Conservation (phyloP, 2,797 vertebrate species). For the Microctenopoma steveboyesi region DNA sequence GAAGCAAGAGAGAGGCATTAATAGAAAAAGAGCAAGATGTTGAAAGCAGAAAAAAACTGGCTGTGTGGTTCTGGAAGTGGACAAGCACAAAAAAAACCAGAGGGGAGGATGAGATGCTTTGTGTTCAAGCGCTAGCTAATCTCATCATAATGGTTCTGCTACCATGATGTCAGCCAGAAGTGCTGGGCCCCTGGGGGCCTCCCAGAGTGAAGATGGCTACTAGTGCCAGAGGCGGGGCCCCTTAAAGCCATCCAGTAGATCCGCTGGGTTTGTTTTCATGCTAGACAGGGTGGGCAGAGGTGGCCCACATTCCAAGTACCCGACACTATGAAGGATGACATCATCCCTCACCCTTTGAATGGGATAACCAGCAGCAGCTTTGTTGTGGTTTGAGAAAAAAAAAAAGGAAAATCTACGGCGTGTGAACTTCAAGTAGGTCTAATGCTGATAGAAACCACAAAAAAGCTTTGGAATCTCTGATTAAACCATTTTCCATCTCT, state of each 20-base stretch:
- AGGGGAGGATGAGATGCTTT: slow-evolving; percentile 59
- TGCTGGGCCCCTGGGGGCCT: slow-evolving; percentile 50
- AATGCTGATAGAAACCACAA: slow-evolving; percentile 43
- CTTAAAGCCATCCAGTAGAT: slow-evolving; percentile 52
- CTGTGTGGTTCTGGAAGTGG: slow-evolving; percentile 18
- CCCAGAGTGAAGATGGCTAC: slow-evolving; percentile 70
- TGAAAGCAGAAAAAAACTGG: slow-evolving; percentile 13
- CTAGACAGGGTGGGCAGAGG: slow-evolving; percentile 44
- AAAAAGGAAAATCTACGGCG: slow-evolving; percentile 41
- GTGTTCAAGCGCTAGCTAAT: slow-evolving; percentile 67
- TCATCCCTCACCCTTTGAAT: slow-evolving; percentile 70
- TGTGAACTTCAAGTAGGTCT: slow-evolving; percentile 65
- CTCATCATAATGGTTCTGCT: slow-evolving; percentile 75
- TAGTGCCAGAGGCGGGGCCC: slow-evolving; percentile 69
- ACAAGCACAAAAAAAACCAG: slow-evolving; percentile 8
- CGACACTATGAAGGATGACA: slow-evolving; percentile 69
- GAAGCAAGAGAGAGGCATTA: slow-evolving; percentile 25
- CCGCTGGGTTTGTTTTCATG: slow-evolving; percentile 65
- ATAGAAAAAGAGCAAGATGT: slow-evolving; percentile 16
- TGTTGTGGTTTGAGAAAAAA: slow-evolving; percentile 40
- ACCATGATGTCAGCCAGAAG: slow-evolving; percentile 74
- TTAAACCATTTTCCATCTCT: slow-evolving; percentile 46
- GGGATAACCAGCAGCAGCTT: slow-evolving; percentile 54
- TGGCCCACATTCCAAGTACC: slow-evolving; percentile 64
- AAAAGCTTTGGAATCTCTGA: slow-evolving; percentile 50